Base-by-base conservation (phyloP, 2,113 vertebrate genomes). In the Strix uralensis region DNA sequence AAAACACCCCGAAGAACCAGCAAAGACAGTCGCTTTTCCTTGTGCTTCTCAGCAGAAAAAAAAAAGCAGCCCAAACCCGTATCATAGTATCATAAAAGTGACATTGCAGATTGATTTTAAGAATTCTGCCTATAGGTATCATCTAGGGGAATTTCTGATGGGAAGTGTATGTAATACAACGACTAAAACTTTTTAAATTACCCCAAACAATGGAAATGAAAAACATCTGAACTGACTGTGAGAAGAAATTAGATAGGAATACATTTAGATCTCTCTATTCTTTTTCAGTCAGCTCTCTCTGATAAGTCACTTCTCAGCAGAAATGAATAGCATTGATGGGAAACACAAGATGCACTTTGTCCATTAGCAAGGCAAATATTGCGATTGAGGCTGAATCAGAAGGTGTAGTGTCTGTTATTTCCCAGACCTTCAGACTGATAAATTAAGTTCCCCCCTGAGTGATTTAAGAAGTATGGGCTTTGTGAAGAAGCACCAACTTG, bases 381-480 rank as follows among this genome's bases (percentile, higher is more conserved):
- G 7, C 66, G 77, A 8, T 4, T 10, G 61, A 73, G 78, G 52
- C 29, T 91, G 81, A 77, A 78, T 34, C 51, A 62, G 80, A 81
- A 85, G 52, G 22, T 11, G 14, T 23, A n/a, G 38, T 44, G 67
- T 84, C 65, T 86, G 87, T 65, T 81, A 61, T 92, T 98, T 96
- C 96, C 88, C 87, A 91, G 61, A 55, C 30, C 47, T 74, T 88
- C 54, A 89, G 17, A 63, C 47, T 6, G 29, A 91, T 18, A 44
- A 80, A 90, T 61, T 58, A 83, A 69, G 61, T 8, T n/a, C 62
- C 25, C 38, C 55, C 36, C 25, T 93, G 96, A 98, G 94, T 97
- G 95, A 97, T 88, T 86, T 73, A 69, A 89, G 71, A 93, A 75
- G 61, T 23, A 7, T 36, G 55, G 63, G 49, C 49, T 96, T 95